phyloP scores from a whole-genome alignment of 2,888 invertebrate genomes.

The Coelinius sp. region DNA sequence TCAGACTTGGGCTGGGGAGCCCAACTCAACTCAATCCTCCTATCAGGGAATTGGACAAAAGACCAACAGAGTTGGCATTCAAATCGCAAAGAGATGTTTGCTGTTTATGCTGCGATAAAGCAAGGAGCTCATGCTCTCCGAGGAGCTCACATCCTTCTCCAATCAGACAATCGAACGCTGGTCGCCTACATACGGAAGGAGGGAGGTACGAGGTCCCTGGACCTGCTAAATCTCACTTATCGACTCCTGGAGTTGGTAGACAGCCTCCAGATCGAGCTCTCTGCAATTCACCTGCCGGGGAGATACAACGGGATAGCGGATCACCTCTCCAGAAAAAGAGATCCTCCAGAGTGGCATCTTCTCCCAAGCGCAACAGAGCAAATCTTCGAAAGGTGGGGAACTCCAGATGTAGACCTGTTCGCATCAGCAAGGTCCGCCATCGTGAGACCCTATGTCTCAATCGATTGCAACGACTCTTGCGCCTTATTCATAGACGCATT shows the following conservation, averaged over 20 bases:
- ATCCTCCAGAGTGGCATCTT: constrained; percentile 44
- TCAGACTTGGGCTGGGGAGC: background rate
- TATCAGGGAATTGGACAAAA: constrained; percentile 28
- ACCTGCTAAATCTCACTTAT: constrained; percentile 35
- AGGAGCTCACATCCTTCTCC: constrained; percentile 37
- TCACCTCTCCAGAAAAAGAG: constrained; percentile 39
- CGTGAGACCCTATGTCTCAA: constrained; percentile 37
- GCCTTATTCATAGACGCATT: constrained; percentile 46
- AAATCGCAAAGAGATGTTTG: constrained; percentile 42
- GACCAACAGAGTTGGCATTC: constrained; percentile 37
- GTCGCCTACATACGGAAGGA: constrained; percentile 43
- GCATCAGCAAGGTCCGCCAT: constrained; percentile 40
- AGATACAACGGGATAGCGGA: constrained; percentile 53
- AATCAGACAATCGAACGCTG: constrained; percentile 42
- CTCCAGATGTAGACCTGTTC: constrained; percentile 47
- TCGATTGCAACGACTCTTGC: constrained; percentile 41
- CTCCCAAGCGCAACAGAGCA: constrained; percentile 30
- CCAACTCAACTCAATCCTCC: background rate
- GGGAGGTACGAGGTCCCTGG: constrained; percentile 38
- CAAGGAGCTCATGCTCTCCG: constrained; percentile 1
- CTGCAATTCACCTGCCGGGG: constrained; percentile 46
- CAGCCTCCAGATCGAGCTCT: background rate
- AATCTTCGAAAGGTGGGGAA: constrained; percentile 45
- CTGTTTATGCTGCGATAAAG: constrained; percentile 36
- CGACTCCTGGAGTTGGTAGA: constrained; percentile 34